A percentile compares a stretch with the other conserved stretches of the same genome.
Conservation (phyloP, 2,797 vertebrate species). For the Florisuga fusca region DNA sequence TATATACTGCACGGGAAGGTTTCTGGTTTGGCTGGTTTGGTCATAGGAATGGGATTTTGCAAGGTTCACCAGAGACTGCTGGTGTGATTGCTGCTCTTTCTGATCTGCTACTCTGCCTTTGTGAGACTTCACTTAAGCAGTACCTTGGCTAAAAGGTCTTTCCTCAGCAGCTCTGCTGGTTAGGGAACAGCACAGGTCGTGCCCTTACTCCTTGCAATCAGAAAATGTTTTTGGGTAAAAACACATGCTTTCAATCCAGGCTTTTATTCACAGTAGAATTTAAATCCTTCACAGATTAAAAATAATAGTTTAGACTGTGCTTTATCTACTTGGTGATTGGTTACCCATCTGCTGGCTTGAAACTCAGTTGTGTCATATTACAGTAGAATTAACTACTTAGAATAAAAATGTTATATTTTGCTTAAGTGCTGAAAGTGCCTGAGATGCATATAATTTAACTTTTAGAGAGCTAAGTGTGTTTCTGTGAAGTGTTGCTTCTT, state of each 20-base stretch:
- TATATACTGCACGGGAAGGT: neutral
- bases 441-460: conserved; percentile 81
- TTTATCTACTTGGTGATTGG: neutral
- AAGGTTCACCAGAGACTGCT: neutral
- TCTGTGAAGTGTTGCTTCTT: conserved; percentile 53
- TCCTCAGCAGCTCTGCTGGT: neutral
- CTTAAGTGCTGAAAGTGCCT: conserved; percentile 73
- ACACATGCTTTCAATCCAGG: neutral
- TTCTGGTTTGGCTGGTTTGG: neutral
- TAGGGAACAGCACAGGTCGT: neutral
- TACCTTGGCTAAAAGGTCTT: neutral
- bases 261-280: neutral
- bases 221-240: neutral
- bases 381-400: neutral
- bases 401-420: neutral
- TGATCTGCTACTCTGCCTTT: neutral
- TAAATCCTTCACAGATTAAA: neutral
- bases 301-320: neutral
- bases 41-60: neutral
- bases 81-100: neutral
- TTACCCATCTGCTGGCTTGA: neutral
- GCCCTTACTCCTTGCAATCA: neutral
- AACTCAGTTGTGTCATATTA: neutral
- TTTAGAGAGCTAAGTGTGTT: conserved; percentile 66
- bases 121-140: neutral